These are phyloP conservation scores for Perca schrenkii DNA, from an alignment of 2,113 vertebrate genomes.

Conservation along the genomic window DNA sequence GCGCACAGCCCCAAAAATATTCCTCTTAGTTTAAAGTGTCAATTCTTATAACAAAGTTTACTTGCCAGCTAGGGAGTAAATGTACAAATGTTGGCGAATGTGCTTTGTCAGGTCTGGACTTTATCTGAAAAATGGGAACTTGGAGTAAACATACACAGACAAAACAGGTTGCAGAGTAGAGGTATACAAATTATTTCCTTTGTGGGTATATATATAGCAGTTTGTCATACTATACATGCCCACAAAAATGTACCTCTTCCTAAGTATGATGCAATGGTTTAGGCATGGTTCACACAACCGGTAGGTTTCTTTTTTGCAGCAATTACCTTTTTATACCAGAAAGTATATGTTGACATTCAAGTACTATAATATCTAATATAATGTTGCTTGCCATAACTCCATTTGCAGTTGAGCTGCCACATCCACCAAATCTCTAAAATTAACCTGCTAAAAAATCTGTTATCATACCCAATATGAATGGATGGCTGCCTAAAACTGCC, in stretches of 20 bases:
- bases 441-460: not conserved
- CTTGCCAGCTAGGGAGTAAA: constrained; percentile 42
- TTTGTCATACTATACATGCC: not conserved
- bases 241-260: not conserved
- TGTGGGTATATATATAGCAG: not conserved
- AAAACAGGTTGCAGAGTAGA: not conserved
- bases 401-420: not conserved
- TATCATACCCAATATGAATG: not conserved
- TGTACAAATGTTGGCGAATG: constrained; percentile 14
- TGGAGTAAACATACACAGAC: not conserved
- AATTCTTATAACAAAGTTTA: constrained; percentile 48
- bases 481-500: not conserved
- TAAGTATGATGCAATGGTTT: not conserved
- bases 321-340: not conserved
- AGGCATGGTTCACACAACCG: not conserved
- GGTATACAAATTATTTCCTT: not conserved
- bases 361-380: not conserved
- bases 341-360: not conserved
- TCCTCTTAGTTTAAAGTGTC: constrained; percentile 30
- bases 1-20: not conserved
- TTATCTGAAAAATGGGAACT: constrained; percentile 26
- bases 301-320: not conserved
- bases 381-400: not conserved
- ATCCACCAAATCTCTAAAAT: not conserved
- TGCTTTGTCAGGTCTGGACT: constrained; percentile 26